Conservation (phyloP, 2,113 vertebrate genomes). For the Corvus cornix region DNA sequence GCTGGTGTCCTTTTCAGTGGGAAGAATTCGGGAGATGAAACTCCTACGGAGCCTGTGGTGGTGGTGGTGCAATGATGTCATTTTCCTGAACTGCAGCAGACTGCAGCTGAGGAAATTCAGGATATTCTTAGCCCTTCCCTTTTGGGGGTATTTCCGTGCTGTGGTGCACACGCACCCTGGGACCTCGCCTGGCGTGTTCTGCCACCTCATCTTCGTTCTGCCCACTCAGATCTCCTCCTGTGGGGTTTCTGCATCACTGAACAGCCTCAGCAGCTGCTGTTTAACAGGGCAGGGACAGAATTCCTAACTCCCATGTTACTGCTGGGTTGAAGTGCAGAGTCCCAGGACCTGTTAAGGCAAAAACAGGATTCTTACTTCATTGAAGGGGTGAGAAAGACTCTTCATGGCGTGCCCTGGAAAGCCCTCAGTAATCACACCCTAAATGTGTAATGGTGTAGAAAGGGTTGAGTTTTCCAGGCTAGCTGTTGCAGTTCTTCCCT, state of each 20-base stretch:
- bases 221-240: background rate
- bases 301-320: background rate
- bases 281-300: background rate
- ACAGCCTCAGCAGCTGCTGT: background rate
- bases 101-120: constrained; percentile 5
- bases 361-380: background rate
- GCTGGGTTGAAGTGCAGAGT: background rate
- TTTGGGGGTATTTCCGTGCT: background rate
- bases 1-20: background rate
- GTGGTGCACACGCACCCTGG: accelerated
- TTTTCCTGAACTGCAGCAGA: constrained; percentile 27
- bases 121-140: background rate
- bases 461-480: background rate
- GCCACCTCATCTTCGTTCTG: background rate
- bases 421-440: background rate
- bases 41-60: background rate
- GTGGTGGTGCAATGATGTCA: constrained; percentile 17
- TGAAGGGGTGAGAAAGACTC: accelerated
- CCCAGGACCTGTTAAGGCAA: background rate
- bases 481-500: background rate
- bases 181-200: background rate
- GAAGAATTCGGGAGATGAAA: background rate
- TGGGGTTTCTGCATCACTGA: background rate
- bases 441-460: background rate
- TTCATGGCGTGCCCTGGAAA: background rate